Evolutionary conservation across 2,113 vertebrate genomes (phyloP).

Genomic region (Oplegnathus fasciatus): DNA sequence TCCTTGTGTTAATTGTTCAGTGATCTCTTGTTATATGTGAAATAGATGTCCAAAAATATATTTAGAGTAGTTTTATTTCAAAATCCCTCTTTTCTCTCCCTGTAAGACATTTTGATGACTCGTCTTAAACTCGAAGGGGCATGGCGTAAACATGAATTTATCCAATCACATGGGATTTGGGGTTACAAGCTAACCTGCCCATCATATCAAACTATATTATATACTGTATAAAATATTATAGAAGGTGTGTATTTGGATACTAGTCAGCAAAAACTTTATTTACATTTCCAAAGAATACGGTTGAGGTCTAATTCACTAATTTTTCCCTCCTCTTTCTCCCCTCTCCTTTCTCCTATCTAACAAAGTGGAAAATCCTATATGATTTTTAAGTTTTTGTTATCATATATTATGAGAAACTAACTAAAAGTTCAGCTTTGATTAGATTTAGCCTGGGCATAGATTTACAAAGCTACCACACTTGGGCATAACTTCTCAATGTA

Average conservation of each 20-base stretch:
- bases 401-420: neutral
- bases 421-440: neutral
- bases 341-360: neutral
- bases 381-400: neutral
- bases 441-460: neutral
- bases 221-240: neutral
- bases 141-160: neutral
- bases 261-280: neutral
- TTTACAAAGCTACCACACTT: neutral
- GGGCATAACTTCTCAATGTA: neutral
- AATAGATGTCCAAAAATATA: neutral
- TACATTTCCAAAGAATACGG: neutral
- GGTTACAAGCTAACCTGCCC: neutral
- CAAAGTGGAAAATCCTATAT: no score
- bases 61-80: neutral
- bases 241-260: neutral
- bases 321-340: neutral
- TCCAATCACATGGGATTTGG: no score
- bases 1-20: neutral
- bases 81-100: neutral
- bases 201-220: neutral
- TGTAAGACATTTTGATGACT: constrained; percentile 1
- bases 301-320: neutral
- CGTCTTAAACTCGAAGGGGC: neutral
- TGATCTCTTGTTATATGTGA: neutral